Evolutionary conservation across 2,113 vertebrate genomes (phyloP).

Genomic region (Daboia siamensis): DNA sequence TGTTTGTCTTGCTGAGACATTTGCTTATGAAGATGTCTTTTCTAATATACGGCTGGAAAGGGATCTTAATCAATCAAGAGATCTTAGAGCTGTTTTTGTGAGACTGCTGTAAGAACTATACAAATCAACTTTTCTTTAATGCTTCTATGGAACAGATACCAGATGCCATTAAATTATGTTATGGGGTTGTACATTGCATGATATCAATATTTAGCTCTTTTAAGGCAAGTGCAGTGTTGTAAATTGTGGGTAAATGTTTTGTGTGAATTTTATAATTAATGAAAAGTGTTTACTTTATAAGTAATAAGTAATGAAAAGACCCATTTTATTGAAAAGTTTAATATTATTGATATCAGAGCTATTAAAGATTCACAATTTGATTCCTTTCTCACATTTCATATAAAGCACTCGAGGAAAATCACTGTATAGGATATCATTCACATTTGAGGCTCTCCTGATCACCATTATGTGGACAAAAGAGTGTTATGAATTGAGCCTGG

Average conservation of each 20-base stretch:
- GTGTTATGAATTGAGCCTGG: background rate
- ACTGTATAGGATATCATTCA: background rate
- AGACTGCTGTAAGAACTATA: background rate
- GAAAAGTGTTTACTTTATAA: background rate
- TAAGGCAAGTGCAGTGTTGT: background rate
- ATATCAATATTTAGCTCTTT: background rate
- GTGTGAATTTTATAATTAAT: background rate
- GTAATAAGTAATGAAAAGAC: background rate
- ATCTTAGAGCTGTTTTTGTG: background rate
- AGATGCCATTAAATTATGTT: constrained; percentile 26
- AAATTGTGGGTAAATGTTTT: background rate
- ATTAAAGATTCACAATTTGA: background rate
- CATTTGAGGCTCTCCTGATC: background rate
- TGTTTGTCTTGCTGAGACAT: background rate
- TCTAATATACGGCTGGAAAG: background rate
- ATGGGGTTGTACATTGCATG: background rate
- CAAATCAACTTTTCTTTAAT: background rate
- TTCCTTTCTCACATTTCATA: background rate
- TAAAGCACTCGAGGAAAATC: background rate
- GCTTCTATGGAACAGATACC: background rate
- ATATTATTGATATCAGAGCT: background rate
- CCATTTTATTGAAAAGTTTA: background rate
- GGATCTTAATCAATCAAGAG: background rate
- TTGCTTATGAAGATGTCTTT: background rate
- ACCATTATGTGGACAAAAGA: background rate